phyloP scores from a whole-genome alignment of 2,888 invertebrate genomes.

The Octodonta nipae region DNA sequence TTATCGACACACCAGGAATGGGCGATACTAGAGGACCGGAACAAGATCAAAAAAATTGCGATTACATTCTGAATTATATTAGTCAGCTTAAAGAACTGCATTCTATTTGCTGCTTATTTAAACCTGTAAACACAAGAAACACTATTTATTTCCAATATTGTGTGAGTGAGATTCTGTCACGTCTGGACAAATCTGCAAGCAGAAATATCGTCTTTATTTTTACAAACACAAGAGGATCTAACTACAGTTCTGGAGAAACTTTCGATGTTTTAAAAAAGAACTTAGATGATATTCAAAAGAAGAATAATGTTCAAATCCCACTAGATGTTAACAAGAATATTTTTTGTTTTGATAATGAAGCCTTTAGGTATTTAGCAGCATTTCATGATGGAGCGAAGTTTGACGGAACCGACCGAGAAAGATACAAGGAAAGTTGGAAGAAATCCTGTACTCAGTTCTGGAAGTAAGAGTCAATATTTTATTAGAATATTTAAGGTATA shows the following conservation, averaged over 20 bases:
- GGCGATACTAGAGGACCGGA: conserved; percentile 23
- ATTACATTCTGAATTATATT: conserved; percentile 25
- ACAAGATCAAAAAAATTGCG: conserved; percentile 21
- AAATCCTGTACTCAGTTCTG: too few species aligned
- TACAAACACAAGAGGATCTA: conserved; percentile 21
- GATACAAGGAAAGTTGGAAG: conserved; percentile 17
- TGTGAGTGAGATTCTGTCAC: conserved; percentile 26
- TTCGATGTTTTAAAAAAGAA: conserved; percentile 9
- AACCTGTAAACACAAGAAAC: conserved; percentile 23
- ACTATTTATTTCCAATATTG: conserved; percentile 28
- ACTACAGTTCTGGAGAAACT: conserved; percentile 3
- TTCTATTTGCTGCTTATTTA: conserved; percentile 26
- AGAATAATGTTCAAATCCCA: conserved; percentile 18
- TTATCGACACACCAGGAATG: conserved; percentile 31
- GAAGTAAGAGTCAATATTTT: too few species aligned
- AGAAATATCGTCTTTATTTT: conserved; percentile 30
- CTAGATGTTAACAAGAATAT: conserved; percentile 22
- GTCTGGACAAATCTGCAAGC: conserved; percentile 28
- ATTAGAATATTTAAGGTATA: too few species aligned
- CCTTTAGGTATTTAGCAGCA: conserved; percentile 26
- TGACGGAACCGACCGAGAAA: conserved; percentile 7
- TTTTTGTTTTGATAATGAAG: conserved; percentile 31
- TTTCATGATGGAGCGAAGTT: conserved; percentile 19
- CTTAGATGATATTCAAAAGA: conserved; percentile 19
- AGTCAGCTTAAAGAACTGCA: conserved; percentile 24